Evolutionary conservation across 2,888 invertebrate genomes (phyloP).

Genomic region (Stegana nigrithorax): DNA sequence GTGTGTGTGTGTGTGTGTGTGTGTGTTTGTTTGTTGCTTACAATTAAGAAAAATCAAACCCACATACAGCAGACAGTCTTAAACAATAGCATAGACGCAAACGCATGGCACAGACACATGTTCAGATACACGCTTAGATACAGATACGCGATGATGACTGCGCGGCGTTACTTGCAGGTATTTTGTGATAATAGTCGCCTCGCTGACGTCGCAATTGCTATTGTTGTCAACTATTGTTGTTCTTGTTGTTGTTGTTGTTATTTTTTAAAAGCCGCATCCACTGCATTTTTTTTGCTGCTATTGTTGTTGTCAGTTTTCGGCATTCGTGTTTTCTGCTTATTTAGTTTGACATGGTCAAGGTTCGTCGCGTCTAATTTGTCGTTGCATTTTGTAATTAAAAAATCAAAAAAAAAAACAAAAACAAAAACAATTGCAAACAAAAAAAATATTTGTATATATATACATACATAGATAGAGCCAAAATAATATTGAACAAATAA

Average conservation of each 20-base stretch:
- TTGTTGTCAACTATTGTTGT: background rate
- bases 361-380: background rate
- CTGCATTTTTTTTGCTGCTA: background rate
- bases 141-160: background rate
- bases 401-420: background rate
- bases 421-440: too few species aligned
- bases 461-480: too few species aligned
- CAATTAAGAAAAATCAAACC: conserved; percentile 14
- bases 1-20: conserved; percentile 10
- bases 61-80: background rate
- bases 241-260: background rate
- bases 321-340: conserved; percentile 1
- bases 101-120: background rate
- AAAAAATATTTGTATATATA: too few species aligned
- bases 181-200: conserved; percentile 10
- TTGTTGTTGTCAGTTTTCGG: background rate
- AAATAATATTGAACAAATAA: too few species aligned
- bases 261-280: conserved; percentile 6
- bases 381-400: background rate
- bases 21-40: conserved; percentile 15
- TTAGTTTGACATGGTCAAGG: conserved; percentile 21
- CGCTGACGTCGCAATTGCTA: background rate
- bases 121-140: background rate
- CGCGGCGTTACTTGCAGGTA: background rate
- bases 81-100: background rate